phyloP scores from a whole-genome alignment of 2,797 vertebrate genomes.

The Amblyopsis hoosieri region DNA sequence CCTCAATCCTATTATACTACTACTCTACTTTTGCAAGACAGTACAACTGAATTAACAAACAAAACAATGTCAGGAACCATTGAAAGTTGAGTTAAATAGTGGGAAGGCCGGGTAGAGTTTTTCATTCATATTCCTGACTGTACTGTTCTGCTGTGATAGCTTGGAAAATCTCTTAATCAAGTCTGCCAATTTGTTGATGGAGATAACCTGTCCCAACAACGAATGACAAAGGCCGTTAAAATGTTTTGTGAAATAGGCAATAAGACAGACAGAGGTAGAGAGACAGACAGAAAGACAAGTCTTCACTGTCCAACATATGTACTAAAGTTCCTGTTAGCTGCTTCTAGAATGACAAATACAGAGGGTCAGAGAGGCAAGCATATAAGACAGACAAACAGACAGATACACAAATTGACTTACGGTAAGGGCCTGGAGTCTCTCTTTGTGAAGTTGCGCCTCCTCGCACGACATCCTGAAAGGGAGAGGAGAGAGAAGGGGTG shows the following conservation, averaged over 20 bases:
- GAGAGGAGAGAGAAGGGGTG: constrained; percentile 38
- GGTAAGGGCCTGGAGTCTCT: constrained; percentile 96
- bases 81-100: constrained; percentile 8
- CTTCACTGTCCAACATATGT: neutral
- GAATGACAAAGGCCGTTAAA: neutral
- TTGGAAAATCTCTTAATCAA: too few relatives aligned
- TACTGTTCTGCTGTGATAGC: too few relatives aligned
- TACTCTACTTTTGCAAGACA: too few relatives aligned
- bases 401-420: constrained; percentile 82
- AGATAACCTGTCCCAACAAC: too few relatives aligned
- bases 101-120: constrained; percentile 17
- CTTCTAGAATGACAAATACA: neutral
- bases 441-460: constrained; percentile 96
- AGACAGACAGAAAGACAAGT: constrained; percentile 11
- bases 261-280: neutral
- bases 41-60: too few relatives aligned
- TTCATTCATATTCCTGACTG: too few relatives aligned
- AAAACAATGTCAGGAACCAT: neutral
- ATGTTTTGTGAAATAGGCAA: too few relatives aligned
- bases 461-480: constrained; percentile 94
- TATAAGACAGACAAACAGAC: constrained; percentile 6
- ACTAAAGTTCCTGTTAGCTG: too few relatives aligned
- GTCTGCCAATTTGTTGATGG: too few relatives aligned
- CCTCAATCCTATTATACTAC: too few relatives aligned
- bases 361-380: constrained; percentile 18